These are phyloP conservation scores for Philhelius pedissequus DNA, from an alignment of 2,888 invertebrate genomes.

Conservation along the genomic window DNA sequence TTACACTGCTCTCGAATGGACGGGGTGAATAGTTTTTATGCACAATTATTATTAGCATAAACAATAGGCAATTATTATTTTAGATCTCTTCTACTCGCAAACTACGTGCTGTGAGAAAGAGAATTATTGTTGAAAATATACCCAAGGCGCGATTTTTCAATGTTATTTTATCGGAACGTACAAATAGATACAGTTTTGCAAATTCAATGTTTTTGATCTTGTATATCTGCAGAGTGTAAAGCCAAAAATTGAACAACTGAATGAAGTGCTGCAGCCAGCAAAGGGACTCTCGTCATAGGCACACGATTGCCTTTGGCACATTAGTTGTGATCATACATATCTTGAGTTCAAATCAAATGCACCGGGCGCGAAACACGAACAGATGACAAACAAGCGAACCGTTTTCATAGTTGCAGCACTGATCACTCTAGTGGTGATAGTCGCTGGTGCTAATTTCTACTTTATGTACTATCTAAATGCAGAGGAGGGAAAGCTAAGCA, in stretches of 20 bases:
- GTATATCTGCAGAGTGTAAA: slow-evolving; percentile 42
- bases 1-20: slow-evolving; percentile 4
- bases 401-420: slow-evolving; percentile 74
- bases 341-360: slow-evolving; percentile 64
- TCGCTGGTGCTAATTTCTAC: slow-evolving; percentile 77
- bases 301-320: slow-evolving; percentile 41
- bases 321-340: slow-evolving; percentile 62
- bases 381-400: slow-evolving; percentile 74
- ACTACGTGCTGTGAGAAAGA: slow-evolving; percentile 16
- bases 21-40: slow-evolving; percentile 40
- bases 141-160: slow-evolving; percentile 38
- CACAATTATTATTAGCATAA: slow-evolving; percentile 65
- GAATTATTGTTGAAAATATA: slow-evolving; percentile 34
- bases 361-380: slow-evolving; percentile 25
- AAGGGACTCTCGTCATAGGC: slow-evolving; percentile 63
- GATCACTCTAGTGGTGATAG: slow-evolving; percentile 73
- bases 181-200: neutral
- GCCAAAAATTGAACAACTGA: slow-evolving; percentile 44
- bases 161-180: slow-evolving; percentile 45
- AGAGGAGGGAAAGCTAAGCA: slow-evolving; percentile 78
- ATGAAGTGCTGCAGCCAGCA: slow-evolving; percentile 57
- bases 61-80: slow-evolving; percentile 52
- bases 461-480: slow-evolving; percentile 78
- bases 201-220: slow-evolving; percentile 29
- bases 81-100: neutral